Base-by-base conservation (phyloP, 1,140 invertebrate genomes). In the Phymastichus coffea region DNA sequence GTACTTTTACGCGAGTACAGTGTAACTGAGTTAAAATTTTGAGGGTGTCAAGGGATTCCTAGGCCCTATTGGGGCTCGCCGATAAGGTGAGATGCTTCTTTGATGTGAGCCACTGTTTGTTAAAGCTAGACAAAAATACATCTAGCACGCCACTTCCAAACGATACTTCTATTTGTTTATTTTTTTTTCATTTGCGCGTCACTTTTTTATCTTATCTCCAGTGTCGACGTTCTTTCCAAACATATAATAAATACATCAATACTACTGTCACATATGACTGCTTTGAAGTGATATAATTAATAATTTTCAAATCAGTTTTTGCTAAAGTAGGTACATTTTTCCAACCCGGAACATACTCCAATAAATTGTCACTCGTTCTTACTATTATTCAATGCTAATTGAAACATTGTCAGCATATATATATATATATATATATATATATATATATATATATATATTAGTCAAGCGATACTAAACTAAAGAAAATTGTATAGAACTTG, bases 351-450 rank as follows among this genome's bases (percentile, higher is more conserved):
- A 58, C 38, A 37, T 12, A 47, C 38, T 58, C 26, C 26, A 51
- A 38, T 43, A 41, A 51, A 58, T 58, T 58, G 56, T 58, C 56
- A 58, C 51, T 38, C n/a, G 6, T 51, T 58, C 26, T 51, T 58
- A n/a, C n/a, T n/a, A n/a, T n/a, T n/a, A n/a, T n/a, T n/a, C n/a
- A n/a, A n/a, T n/a, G n/a, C n/a, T n/a, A n/a, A n/a, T n/a, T n/a
- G n/a, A n/a, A n/a, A n/a, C n/a, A n/a, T n/a, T n/a, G n/a, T n/a
- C n/a, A n/a, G n/a, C n/a, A n/a, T n/a, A n/a, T n/a, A n/a, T n/a
- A n/a, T n/a, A n/a, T n/a, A n/a, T n/a, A n/a, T n/a, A n/a, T n/a
- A n/a, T n/a, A n/a, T n/a, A n/a, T n/a, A n/a, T n/a, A n/a, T n/a
- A n/a, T n/a, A n/a, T n/a, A n/a, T n/a, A n/a, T n/a, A n/a, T n/a